A percentile compares a stretch with the other conserved stretches of the same genome.
Conservation (phyloP, 2,888 invertebrate genomes). For the Gerris lacustris region DNA sequence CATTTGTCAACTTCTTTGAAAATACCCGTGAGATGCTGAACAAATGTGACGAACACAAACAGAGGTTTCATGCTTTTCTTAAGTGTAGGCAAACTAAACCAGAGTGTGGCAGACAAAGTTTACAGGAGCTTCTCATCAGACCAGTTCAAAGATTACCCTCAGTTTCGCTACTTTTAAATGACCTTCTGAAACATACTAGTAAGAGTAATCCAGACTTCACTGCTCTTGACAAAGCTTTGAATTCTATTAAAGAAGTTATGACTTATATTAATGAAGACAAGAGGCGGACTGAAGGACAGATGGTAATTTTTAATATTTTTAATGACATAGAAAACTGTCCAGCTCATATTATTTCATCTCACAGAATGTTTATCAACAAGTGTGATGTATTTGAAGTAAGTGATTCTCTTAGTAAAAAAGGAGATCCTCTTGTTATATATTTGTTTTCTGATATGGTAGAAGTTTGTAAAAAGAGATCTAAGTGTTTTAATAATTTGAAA, state of each 20-base stretch:
- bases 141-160: conserved; percentile 96
- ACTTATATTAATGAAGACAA: conserved; percentile 96
- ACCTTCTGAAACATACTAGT: conserved; percentile 83
- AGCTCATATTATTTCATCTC: conserved; percentile 84
- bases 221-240: conserved; percentile 72
- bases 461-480: conserved; percentile 60
- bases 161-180: conserved; percentile 83
- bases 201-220: conserved; percentile 77
- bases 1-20: conserved; percentile 96
- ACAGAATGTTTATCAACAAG: conserved; percentile 74
- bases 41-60: conserved; percentile 82
- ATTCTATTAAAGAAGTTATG: conserved; percentile 83
- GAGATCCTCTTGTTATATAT: conserved; percentile 76
- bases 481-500: conserved; percentile 56
- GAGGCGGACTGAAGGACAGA: conserved; percentile 86
- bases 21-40: conserved; percentile 87
- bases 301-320: conserved; percentile 92
- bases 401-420: conserved; percentile 71
- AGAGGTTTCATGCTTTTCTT: conserved; percentile 91
- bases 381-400: conserved; percentile 80
- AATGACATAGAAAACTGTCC: conserved; percentile 98
- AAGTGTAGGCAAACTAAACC: conserved; percentile 89
- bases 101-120: conserved; percentile 89
- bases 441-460: conserved; percentile 90
- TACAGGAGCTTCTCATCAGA: conserved; percentile 90